Base-by-base conservation (phyloP, 2,888 invertebrate species). In the Galerucella calmariensis region DNA sequence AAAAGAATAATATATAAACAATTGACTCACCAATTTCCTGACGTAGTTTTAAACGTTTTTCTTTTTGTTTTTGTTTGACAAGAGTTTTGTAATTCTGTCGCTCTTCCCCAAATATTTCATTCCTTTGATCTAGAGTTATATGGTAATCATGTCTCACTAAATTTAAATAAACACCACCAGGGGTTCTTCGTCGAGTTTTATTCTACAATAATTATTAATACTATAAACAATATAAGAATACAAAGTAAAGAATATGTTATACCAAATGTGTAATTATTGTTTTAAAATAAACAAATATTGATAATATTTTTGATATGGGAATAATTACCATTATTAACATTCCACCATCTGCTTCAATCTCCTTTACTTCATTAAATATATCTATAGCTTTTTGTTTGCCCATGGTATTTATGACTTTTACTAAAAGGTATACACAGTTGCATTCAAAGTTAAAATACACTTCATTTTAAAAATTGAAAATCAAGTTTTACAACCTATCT, bases 161-260 rank as follows among this genome's bases (percentile, higher is more conserved):
- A 85, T 93, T 94, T 61, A 97, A 89, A 87, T 93, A 97, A 62
- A 97, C 92, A 27, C 97, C 97, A 12, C 97, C 97, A 0, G 96
- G 93, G 6, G 96, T 97, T 78, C 97, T 90, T 69, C 96, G 91
- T 70, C 97, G 90, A 9, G 90, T 91, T 65, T 94, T 93, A 87
- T 95, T 95, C 93, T 93, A 84, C 27, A n/a, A 59, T 35, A 41
- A 6, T 41, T 9, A 41, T 41, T 9, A 9, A 9, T 41, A 41
- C 8, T 41, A 9, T 9, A 9, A 35, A 5, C 35, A 3, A 2
- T 3, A 9, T 41, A 41, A 8, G 1, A 6, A 35, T 35, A 35
- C 5, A 6, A 35, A 35, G 1, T 41, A 41, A 41, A 41, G 1
- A 8, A 41, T 35, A 35, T 41, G 35, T 41, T 6, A 9, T 9